Conservation (phyloP, 2,797 vertebrate species). For the Antennarius maculatus region DNA sequence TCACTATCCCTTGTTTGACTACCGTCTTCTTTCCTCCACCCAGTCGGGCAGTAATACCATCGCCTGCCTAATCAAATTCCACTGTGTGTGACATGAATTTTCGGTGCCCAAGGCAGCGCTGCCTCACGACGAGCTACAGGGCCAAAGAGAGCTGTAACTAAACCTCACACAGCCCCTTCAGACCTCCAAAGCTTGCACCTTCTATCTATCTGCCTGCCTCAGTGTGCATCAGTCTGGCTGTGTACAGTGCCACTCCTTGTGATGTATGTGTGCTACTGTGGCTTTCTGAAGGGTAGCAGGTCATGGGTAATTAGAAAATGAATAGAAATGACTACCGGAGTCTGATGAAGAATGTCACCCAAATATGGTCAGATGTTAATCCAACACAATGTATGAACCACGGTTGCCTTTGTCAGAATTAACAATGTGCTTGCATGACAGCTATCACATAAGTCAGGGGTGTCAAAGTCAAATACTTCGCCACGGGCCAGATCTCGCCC, state of each 20-base stretch:
- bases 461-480: too few relatives aligned
- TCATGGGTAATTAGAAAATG: conserved; percentile 56
- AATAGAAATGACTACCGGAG: conserved; percentile 37
- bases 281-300: conserved; percentile 34
- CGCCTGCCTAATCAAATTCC: conserved; percentile 76
- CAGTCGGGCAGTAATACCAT: conserved; percentile 69
- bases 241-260: neutral
- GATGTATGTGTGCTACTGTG: conserved; percentile 15
- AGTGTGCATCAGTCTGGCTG: conserved; percentile 3
- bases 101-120: conserved; percentile 59
- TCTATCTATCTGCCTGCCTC: conserved; percentile 19
- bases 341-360: conserved; percentile 50
- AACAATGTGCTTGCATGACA: conserved; percentile 21
- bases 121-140: conserved; percentile 49
- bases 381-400: conserved; percentile 24
- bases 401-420: conserved; percentile 9
- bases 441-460: neutral
- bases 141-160: conserved; percentile 54
- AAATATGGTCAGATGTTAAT: conserved; percentile 56
- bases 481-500: too few relatives aligned
- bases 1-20: conserved; percentile 61
- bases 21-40: conserved; percentile 68
- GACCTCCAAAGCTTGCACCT: conserved; percentile 17
- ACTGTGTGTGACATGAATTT: conserved; percentile 71
- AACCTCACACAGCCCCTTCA: conserved; percentile 39